Evolutionary conservation across 2,113 vertebrate species (phyloP).

Genomic region (Peromyscus leucopus): DNA sequence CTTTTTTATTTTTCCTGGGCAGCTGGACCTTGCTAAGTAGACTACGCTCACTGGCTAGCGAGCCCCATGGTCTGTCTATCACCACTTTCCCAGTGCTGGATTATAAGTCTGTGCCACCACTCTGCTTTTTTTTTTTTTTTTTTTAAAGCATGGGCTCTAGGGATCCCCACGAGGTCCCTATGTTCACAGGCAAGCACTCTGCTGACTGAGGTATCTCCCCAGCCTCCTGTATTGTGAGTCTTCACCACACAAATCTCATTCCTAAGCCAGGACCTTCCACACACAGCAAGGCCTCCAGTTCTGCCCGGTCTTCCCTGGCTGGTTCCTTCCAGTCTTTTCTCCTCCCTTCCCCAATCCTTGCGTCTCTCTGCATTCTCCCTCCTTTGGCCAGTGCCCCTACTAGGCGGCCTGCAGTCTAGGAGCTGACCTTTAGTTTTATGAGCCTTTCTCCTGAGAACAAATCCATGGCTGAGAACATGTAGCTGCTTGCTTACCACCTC

Average conservation of each 20-base stretch:
- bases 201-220: not conserved
- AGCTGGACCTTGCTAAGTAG: not conserved
- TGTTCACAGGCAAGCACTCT: not conserved
- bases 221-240: not conserved
- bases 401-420: not conserved
- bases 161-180: not conserved
- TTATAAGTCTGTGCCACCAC: not conserved
- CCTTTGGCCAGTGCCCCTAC: not conserved
- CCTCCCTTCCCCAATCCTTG: not conserved
- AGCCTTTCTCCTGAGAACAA: slow-evolving; percentile 23
- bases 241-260: not conserved
- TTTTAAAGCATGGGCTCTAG: not conserved
- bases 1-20: not conserved
- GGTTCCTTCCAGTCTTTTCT: not conserved
- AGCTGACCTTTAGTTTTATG: not conserved
- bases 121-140: too few relatives aligned
- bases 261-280: not conserved
- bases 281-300: not conserved
- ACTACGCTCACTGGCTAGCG: not conserved
- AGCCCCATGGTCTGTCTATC: not conserved
- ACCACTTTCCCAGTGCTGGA: not conserved
- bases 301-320: not conserved
- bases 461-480: not conserved
- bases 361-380: not conserved
- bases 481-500: not conserved